Evolutionary conservation across 2,888 invertebrate species (phyloP).

Genomic region (Lycia hirtaria): DNA sequence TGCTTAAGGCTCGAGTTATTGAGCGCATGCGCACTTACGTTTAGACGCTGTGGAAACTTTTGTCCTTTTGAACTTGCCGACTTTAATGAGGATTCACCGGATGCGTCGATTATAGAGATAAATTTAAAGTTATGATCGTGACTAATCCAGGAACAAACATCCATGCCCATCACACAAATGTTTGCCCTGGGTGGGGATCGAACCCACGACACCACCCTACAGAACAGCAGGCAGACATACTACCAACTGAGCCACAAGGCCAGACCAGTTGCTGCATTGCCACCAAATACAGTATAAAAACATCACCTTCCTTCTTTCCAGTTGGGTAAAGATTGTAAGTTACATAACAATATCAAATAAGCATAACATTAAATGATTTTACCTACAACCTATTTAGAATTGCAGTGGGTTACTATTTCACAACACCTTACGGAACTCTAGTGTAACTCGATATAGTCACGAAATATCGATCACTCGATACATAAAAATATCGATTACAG

Average conservation of each 20-base stretch:
- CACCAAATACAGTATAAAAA: too few relatives aligned
- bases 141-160: background rate
- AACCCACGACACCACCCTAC: too few relatives aligned
- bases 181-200: too few relatives aligned
- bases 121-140: conserved; percentile 1
- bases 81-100: conserved; percentile 10
- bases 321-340: too few relatives aligned
- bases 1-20: conserved; percentile 25
- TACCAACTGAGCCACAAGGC: too few relatives aligned
- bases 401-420: conserved; percentile 17
- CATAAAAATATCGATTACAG: conserved; percentile 25
- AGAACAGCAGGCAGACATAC: too few relatives aligned
- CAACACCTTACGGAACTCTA: conserved; percentile 23
- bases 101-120: conserved; percentile 8
- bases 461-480: conserved; percentile 23
- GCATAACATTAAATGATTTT: background rate
- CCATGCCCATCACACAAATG: too few relatives aligned
- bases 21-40: background rate
- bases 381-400: conserved; percentile 1
- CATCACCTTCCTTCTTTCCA: too few relatives aligned
- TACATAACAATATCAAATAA: too few relatives aligned
- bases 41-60: background rate
- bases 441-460: conserved; percentile 26
- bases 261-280: too few relatives aligned
- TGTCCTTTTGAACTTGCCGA: conserved; percentile 5